phyloP scores from a whole-genome alignment of 1,140 invertebrate genomes.

The Philopotamus ludificatus region DNA sequence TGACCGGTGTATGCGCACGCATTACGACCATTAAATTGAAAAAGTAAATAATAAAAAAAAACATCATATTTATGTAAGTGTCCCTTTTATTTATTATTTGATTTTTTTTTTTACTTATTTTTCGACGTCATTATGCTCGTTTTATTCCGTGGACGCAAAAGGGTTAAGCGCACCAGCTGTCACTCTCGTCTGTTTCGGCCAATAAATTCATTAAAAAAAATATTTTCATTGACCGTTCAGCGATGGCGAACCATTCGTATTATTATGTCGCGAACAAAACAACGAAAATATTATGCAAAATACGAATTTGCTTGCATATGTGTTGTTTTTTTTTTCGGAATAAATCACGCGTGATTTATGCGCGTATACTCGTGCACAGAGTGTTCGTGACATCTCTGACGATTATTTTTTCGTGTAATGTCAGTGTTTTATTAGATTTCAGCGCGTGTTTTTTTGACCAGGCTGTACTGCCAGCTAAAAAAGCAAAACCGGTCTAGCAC shows the following conservation, averaged over 20 bases:
- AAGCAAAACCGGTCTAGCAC: constrained; percentile 22
- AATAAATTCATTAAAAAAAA: constrained; percentile 2
- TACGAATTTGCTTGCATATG: no score
- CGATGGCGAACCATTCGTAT: no score
- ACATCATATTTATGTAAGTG: neutral
- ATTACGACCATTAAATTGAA: neutral
- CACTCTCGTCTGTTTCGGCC: neutral
- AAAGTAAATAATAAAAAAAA: neutral
- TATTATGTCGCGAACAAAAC: no score
- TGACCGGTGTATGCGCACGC: no score
- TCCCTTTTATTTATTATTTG: neutral
- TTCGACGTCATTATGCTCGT: neutral
- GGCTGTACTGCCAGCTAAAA: constrained; percentile 4
- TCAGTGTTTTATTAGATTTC: no score
- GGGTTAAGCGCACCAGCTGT: constrained; percentile 12
- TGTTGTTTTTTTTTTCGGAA: no score
- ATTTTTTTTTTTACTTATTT: neutral
- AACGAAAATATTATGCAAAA: no score
- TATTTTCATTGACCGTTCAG: neutral
- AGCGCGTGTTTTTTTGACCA: neutral
- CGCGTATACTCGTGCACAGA: no score
- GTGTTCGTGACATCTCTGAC: no score
- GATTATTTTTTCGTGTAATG: no score
- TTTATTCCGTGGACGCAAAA: neutral
- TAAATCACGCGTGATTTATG: no score